Percentiles rank a stretch among this genome's conserved stretches.
These are phyloP conservation scores for Chauna torquata DNA, from an alignment of 2,113 vertebrate species.

Conservation along the genomic window DNA sequence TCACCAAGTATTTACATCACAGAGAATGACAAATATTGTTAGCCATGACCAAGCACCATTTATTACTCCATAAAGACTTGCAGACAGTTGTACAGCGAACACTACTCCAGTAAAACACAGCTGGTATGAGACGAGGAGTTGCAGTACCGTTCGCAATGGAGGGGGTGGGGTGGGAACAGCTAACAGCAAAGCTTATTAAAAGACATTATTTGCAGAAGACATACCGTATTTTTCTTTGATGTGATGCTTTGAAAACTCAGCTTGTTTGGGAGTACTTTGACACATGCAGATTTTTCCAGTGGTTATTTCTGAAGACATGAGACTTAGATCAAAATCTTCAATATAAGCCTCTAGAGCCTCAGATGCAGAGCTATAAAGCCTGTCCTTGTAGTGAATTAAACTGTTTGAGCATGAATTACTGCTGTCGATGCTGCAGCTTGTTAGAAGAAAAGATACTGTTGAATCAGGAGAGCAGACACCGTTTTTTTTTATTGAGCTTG, in stretches of 20 bases:
- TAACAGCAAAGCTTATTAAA: background rate
- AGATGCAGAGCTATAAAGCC: conserved; percentile 84
- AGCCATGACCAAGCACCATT: background rate
- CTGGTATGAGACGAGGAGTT: background rate
- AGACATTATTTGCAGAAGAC: background rate
- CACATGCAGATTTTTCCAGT: conserved; percentile 66
- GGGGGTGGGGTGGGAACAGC: too few relatives aligned
- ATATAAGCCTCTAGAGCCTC: conserved; percentile 91
- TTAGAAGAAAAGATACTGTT: conserved; percentile 82
- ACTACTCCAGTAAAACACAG: background rate
- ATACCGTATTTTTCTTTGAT: conserved; percentile 36
- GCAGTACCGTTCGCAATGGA: too few relatives aligned
- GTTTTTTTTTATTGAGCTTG: conserved; percentile 36
- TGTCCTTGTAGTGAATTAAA: conserved; percentile 80
- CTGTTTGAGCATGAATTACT: background rate
- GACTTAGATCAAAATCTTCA: conserved; percentile 81
- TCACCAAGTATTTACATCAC: background rate
- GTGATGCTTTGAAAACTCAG: background rate
- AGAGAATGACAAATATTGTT: background rate
- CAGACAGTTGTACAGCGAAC: background rate
- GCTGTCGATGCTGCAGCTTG: conserved; percentile 71
- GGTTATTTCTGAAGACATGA: background rate
- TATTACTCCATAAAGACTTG: background rate
- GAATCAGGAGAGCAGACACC: conserved; percentile 77
- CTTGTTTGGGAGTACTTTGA: background rate